phyloP scores from a whole-genome alignment of 2,113 vertebrate species.

The Cavia porcellus region DNA sequence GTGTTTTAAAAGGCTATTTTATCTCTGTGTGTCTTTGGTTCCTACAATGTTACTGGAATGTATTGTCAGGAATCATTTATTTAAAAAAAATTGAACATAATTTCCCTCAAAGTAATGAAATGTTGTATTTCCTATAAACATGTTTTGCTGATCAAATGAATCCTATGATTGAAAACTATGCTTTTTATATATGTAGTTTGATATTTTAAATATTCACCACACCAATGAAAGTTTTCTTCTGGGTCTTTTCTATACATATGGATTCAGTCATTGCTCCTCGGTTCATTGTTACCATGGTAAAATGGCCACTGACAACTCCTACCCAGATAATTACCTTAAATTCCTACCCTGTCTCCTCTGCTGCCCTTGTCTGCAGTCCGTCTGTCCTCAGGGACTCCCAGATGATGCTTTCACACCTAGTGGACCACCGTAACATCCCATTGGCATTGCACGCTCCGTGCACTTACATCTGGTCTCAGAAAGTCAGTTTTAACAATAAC shows the following conservation, averaged over 20 bases:
- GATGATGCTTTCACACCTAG: neutral
- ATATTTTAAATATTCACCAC: neutral
- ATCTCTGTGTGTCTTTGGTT: neutral
- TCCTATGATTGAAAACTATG: neutral
- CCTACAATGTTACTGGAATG: neutral
- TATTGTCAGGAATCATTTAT: neutral
- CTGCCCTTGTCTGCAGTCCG: neutral
- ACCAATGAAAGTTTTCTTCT: neutral
- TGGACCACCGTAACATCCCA: no score
- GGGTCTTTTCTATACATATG: accelerated
- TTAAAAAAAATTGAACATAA: neutral
- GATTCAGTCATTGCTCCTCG: neutral
- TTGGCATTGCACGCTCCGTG: neutral
- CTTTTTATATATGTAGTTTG: neutral
- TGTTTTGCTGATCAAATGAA: neutral
- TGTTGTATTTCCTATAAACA: neutral
- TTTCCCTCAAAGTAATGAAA: neutral
- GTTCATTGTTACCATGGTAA: neutral
- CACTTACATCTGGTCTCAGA: neutral
- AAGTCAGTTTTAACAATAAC: neutral
- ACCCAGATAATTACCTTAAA: neutral
- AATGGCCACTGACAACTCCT: neutral
- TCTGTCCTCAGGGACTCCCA: neutral
- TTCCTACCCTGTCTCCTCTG: neutral
- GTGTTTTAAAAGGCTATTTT: neutral